Base-by-base conservation (phyloP, 1,140 invertebrate species). In the Drosophila nannoptera region DNA sequence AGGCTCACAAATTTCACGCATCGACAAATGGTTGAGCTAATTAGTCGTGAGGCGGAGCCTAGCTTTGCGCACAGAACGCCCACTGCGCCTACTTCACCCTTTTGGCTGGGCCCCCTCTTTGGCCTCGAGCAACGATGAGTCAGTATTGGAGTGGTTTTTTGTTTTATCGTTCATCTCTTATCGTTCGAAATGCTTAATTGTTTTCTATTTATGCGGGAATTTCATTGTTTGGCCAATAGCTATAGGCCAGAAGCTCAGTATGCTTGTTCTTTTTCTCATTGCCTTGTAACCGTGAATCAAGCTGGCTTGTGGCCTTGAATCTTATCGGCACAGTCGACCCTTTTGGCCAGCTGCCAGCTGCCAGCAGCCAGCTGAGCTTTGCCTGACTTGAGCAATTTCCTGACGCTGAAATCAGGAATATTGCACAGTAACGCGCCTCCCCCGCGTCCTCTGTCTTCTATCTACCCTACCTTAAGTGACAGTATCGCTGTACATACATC, bases 121-220 rank as follows among this genome's bases (percentile, higher is more conserved):
- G 7, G 16, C 16, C 12, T 8, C 46, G 6, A 45, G 52, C 56
- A n/a, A 55, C 29, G 55, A 80, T 80, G 69, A 74, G 53, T 73
- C 73, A 77, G 46, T 50, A 43, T 70, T 59, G 50, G 65, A 50
- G 32, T 69, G 50, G 53, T 35, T 33, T 14, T 31, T 54, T 16
- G 36, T 63, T 71, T 82, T 77, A 84, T 76, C 66, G 63, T 78
- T 40, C 42, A 60, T 75, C 81, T 74, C 76, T 84, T 83, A 83
- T 83, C 78, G 75, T 53, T 61, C 55, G 31, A 66, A 84, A 66
- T 69, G 64, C 80, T 63, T 84, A 84, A 84, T 84, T 84, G 80
- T 84, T 86, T 84, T 84, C 76, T 74, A 86, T 84, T 84, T 77
- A 84, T 80, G 81, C 80, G 66, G 80, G 65, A 69, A 62, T 76